Base-by-base conservation (phyloP, 1,140 invertebrate species). In the Panagrolaimus sp. region DNA sequence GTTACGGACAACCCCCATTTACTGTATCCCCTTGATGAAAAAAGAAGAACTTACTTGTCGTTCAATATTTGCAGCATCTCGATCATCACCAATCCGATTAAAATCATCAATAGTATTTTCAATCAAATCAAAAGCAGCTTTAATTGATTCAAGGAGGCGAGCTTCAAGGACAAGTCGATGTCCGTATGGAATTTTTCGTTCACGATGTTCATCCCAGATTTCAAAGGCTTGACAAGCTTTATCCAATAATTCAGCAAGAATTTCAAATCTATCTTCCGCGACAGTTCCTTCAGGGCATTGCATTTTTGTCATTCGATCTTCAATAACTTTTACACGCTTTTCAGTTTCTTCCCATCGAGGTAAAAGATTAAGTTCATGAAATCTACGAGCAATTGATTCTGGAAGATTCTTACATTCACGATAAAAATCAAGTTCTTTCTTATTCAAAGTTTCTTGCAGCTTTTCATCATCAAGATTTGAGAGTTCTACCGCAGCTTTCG, bases 221-320 rank as follows among this genome's bases (percentile, higher is more conserved):
- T 81, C 78, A n/a, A 78, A 71, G 28, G 68, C 77, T 46, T 78
- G 75, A 43, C 68, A 72, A 12, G 73, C 77, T 55, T 78, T 78
- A 66, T 78, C 77, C 65, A 78, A 46, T 15, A 78, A 47, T 67
- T 78, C 77, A 43, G 65, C 63, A 15, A 81, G 64, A 65, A 78
- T 78, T 52, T 78, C 77, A 58, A 76, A 78, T 17, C 77, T 71
- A 55, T 78, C 78, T 47, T 78, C 77, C 46, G 81, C 78, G 6
- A 78, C 44, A 45, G 76, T 81, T 8, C 64, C 52, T n/a, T 78
- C 78, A 38, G 68, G 72, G n/a, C 47, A 43, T 21, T 76, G 69
- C 43, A 81, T 46, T 15, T 45, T 68, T 21, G 32, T 46, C 46
- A 78, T 55, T 12, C 14, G 43, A 6, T 70, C 58, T 63, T 78